A percentile compares a stretch with the other conserved stretches of the same genome.
These are phyloP conservation scores for Scomberomorus guttatus DNA, from an alignment of 2,797 vertebrate species.

Conservation along the genomic window DNA sequence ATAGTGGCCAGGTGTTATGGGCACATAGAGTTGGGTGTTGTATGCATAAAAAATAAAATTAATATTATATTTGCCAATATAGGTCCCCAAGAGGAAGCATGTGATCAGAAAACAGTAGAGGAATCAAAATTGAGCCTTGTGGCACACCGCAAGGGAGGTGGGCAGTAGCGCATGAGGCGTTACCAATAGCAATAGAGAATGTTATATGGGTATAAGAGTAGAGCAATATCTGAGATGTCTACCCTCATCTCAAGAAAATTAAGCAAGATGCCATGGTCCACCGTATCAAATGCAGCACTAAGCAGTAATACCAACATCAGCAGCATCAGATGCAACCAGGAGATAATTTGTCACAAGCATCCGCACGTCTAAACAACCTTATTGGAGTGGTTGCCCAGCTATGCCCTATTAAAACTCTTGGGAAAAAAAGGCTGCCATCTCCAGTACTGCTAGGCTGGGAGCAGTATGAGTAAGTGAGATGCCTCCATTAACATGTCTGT, in stretches of 20 bases:
- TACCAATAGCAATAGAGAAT: neutral
- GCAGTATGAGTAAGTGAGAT: conserved; percentile 31
- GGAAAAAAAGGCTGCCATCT: neutral
- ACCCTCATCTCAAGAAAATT: neutral
- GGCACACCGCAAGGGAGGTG: neutral
- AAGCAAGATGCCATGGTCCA: neutral
- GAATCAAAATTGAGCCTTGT: conserved; percentile 12
- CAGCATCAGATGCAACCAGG: too few relatives aligned
- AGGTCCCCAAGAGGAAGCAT: neutral
- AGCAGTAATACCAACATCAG: neutral
- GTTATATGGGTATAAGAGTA: neutral
- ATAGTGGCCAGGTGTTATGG: neutral
- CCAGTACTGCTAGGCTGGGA: conserved; percentile 4
- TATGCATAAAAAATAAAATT: neutral
- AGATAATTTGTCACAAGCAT: neutral
- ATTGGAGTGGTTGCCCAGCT: neutral
- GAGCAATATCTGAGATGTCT: neutral
- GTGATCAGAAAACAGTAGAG: conserved; percentile 1
- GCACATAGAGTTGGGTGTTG: neutral
- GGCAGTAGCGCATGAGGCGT: neutral
- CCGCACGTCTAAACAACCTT: conserved; percentile 1
- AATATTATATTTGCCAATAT: neutral
- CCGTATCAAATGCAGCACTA: neutral
- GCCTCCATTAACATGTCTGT: conserved; percentile 32
- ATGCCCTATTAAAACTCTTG: neutral